Percentiles rank a stretch among this genome's conserved stretches.
phyloP scores from a whole-genome alignment of 2,888 invertebrate species.

The Timema cristinae region DNA sequence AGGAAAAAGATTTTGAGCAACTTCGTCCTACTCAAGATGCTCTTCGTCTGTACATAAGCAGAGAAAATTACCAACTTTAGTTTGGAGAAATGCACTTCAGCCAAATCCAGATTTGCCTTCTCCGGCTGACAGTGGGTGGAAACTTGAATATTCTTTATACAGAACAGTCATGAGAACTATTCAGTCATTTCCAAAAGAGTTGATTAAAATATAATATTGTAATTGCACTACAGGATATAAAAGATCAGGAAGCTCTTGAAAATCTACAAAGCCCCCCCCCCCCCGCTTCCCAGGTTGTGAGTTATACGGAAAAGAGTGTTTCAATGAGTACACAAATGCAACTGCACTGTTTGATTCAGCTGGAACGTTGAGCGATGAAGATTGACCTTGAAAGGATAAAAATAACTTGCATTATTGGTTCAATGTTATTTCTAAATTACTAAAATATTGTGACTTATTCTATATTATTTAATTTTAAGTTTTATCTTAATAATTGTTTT shows the following conservation, averaged over 20 bases:
- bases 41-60: constrained; percentile 6
- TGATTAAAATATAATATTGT: background rate
- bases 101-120: background rate
- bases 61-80: background rate
- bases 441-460: background rate
- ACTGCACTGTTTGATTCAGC: background rate
- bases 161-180: background rate
- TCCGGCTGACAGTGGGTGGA: background rate
- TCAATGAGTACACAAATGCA: constrained; percentile 4
- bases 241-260: background rate
- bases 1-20: background rate
- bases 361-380: background rate
- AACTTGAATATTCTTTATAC: background rate
- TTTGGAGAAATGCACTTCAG: constrained; percentile 1
- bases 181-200: background rate
- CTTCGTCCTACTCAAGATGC: background rate
- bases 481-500: background rate
- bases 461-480: background rate
- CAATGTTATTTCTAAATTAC: too few species aligned
- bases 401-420: background rate
- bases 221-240: background rate
- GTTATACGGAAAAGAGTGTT: background rate
- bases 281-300: background rate
- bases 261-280: background rate
- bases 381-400: background rate